A percentile compares a stretch with the other conserved stretches of the same genome.
These are phyloP conservation scores for Shinisaurus crocodilurus DNA, from an alignment of 2,113 vertebrate species.

Conservation along the genomic window DNA sequence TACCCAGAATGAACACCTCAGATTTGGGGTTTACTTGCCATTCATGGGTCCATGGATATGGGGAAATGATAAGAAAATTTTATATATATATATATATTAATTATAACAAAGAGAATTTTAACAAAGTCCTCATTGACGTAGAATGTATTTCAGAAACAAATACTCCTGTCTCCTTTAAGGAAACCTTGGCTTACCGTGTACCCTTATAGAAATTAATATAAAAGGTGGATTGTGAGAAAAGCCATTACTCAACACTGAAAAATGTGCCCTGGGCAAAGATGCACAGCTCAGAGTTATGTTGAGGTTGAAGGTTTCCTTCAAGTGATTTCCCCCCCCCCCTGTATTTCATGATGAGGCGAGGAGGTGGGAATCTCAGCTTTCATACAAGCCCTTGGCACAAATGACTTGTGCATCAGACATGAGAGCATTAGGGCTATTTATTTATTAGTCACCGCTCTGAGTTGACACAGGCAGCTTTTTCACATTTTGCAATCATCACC, in stretches of 20 bases:
- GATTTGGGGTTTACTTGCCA: background rate
- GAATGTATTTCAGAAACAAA: conserved; percentile 40
- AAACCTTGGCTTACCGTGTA: conserved; percentile 70
- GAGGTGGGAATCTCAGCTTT: conserved; percentile 39
- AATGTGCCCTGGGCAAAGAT: conserved; percentile 77
- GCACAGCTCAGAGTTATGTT: conserved; percentile 62
- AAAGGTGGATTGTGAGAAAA: conserved; percentile 80
- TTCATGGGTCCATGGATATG: background rate
- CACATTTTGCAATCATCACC: conserved; percentile 56
- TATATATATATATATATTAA: too few species aligned
- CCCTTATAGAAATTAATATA: conserved; percentile 69
- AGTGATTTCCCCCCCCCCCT: conserved; percentile 7
- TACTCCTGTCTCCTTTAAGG: conserved; percentile 76
- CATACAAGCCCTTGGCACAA: conserved; percentile 43
- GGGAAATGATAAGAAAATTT: background rate
- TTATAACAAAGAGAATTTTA: background rate
- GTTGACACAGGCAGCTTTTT: conserved; percentile 62
- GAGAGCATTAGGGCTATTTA: conserved; percentile 44
- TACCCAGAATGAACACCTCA: background rate
- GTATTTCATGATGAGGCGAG: background rate
- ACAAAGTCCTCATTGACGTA: background rate
- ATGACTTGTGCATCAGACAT: conserved; percentile 38
- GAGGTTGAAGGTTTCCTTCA: conserved; percentile 55
- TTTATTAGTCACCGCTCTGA: conserved; percentile 58
- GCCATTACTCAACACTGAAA: conserved; percentile 77